Percentiles rank a stretch among this genome's conserved stretches.
phyloP scores from a whole-genome alignment of 2,113 vertebrate genomes.

The Callithrix jacchus region DNA sequence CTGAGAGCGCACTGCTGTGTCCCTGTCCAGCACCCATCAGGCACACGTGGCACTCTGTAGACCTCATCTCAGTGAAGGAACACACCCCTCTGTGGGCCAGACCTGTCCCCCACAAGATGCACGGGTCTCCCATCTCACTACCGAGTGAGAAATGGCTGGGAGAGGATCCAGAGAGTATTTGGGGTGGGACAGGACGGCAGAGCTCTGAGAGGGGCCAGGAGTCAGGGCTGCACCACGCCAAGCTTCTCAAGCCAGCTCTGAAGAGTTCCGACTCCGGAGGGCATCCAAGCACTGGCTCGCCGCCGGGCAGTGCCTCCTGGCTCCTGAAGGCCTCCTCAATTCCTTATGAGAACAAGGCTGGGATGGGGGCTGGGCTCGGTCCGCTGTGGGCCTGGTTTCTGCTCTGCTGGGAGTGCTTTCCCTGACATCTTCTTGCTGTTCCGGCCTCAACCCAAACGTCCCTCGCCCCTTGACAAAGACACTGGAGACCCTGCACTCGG shows the following conservation, averaged over 20 bases:
- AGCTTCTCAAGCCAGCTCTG: fast-evolving
- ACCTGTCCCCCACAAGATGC: fast-evolving
- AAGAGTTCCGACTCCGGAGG: fast-evolving
- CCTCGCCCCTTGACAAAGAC: not conserved
- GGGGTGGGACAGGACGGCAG: fast-evolving
- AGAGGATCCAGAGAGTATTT: fast-evolving
- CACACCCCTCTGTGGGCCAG: no score
- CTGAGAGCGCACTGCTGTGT: fast-evolving
- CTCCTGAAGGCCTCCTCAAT: not conserved
- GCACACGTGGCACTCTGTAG: not conserved
- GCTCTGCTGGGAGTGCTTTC: not conserved
- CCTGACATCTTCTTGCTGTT: no score
- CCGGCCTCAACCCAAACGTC: not conserved
- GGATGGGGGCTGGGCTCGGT: no score
- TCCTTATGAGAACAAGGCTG: fast-evolving
- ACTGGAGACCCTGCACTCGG: fast-evolving
- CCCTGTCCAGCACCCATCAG: not conserved
- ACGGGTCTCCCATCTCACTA: fast-evolving
- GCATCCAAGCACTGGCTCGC: fast-evolving
- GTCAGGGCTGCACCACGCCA: fast-evolving
- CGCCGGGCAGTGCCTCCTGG: no score
- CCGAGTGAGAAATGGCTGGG: fast-evolving
- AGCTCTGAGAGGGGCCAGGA: fast-evolving
- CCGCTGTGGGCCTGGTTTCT: not conserved
- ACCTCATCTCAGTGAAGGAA: no score